phyloP scores from a whole-genome alignment of 2,888 invertebrate species.

The Polydrusus cervinus region DNA sequence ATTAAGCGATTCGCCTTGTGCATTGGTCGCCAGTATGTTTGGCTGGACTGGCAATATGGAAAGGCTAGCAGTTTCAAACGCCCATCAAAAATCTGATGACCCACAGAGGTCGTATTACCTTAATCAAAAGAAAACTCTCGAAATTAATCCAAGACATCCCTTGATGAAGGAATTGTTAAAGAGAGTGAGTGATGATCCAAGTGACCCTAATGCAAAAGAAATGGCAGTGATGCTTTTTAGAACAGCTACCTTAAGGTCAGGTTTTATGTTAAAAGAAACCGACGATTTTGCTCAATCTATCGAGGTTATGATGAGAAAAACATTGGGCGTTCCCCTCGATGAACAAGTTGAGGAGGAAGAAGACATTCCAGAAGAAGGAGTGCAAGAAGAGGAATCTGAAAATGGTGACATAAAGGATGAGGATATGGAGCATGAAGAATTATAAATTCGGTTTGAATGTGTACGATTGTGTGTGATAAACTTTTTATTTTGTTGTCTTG shows the following conservation, averaged over 20 bases:
- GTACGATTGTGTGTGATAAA: conserved; percentile 44
- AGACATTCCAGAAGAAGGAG: conserved; percentile 71
- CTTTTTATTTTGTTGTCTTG: conserved; percentile 42
- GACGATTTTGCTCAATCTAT: conserved; percentile 92
- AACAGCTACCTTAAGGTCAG: conserved; percentile 94
- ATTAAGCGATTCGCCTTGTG: conserved; percentile 93
- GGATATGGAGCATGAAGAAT: conserved; percentile 75
- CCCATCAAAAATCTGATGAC: conserved; percentile 96
- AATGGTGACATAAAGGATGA: conserved; percentile 65
- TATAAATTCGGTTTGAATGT: conserved; percentile 65
- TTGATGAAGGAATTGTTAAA: conserved; percentile 92
- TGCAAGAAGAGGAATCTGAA: conserved; percentile 70
- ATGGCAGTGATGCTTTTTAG: conserved; percentile 93
- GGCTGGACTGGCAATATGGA: conserved; percentile 99
- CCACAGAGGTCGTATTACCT: conserved; percentile 91
- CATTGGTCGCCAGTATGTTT: conserved; percentile 95
- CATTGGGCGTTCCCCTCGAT: conserved; percentile 84
- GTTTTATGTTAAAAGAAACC: conserved; percentile 92
- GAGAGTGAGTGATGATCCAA: conserved; percentile 84
- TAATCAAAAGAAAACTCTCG: conserved; percentile 96
- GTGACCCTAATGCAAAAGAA: conserved; percentile 85
- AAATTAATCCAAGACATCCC: conserved; percentile 98
- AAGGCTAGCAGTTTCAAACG: conserved; percentile 94
- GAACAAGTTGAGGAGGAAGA: conserved; percentile 75
- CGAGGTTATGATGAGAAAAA: conserved; percentile 89